Evolutionary conservation across 2,797 vertebrate species (phyloP).

Genomic region (Pangasius djambal): DNA sequence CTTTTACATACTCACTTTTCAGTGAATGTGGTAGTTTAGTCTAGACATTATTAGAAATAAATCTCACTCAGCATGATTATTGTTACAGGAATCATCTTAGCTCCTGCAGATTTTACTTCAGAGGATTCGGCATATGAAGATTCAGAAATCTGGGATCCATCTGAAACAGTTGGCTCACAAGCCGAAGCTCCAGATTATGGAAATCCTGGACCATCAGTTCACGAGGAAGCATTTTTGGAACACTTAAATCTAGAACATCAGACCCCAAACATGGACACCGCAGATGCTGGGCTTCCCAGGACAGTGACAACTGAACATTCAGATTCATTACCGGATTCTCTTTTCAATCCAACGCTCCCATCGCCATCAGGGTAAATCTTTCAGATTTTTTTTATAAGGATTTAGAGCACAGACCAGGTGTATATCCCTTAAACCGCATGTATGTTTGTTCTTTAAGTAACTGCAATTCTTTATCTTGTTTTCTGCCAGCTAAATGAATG

Average conservation of each 20-base stretch:
- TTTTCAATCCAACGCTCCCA: constrained; percentile 20
- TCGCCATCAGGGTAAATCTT: constrained; percentile 63
- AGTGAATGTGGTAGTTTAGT: background rate
- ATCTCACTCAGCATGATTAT: background rate
- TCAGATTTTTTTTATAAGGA: background rate
- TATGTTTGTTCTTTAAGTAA: background rate
- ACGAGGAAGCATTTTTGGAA: constrained; percentile 28
- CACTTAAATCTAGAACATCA: constrained; percentile 6
- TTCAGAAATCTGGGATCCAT: constrained; percentile 24
- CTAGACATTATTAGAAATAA: background rate
- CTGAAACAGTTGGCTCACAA: constrained; percentile 21
- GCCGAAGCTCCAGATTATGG: constrained; percentile 16
- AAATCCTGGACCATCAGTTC: constrained; percentile 23
- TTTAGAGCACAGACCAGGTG: background rate
- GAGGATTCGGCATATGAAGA: constrained; percentile 45
- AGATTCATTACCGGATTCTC: constrained; percentile 12
- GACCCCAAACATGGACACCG: background rate
- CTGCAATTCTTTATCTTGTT: background rate
- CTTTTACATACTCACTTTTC: background rate
- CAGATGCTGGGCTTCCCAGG: constrained; percentile 20
- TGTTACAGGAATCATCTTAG: constrained; percentile 43
- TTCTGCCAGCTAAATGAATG: background rate
- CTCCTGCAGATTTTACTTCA: constrained; percentile 56
- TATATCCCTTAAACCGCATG: background rate
- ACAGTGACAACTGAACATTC: constrained; percentile 2